phyloP scores from a whole-genome alignment of 1,140 invertebrate genomes.

The Holcopasites calliopsidis region DNA sequence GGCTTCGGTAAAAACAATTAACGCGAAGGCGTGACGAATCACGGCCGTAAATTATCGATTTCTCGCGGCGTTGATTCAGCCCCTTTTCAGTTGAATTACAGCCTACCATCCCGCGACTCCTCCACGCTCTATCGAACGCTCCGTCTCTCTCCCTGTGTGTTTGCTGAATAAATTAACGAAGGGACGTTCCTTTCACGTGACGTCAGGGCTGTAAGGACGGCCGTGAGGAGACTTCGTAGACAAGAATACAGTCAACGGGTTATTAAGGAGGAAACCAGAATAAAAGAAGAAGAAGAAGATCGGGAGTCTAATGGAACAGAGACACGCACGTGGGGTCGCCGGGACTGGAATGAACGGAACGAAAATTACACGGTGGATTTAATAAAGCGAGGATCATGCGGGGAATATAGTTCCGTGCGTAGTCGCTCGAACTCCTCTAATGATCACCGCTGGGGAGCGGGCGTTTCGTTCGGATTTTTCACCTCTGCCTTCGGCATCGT shows the following conservation, averaged over 20 bases:
- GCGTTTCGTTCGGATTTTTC: slow-evolving; percentile 54
- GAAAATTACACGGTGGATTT: slow-evolving; percentile 64
- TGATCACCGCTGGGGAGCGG: slow-evolving; percentile 36
- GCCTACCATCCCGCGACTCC: background rate
- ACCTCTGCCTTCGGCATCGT: slow-evolving; percentile 21
- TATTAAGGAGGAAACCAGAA: slow-evolving; percentile 10
- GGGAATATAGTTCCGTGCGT: slow-evolving; percentile 59
- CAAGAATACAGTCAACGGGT: background rate
- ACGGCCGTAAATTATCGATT: slow-evolving; percentile 36
- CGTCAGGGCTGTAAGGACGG: no score
- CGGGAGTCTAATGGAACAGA: slow-evolving; percentile 42
- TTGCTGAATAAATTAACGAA: slow-evolving; percentile 25
- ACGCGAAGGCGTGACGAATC: slow-evolving; percentile 28
- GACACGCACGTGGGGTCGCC: slow-evolving; percentile 38
- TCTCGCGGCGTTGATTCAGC: slow-evolving; percentile 11
- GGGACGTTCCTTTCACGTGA: background rate
- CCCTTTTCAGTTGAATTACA: slow-evolving; percentile 20
- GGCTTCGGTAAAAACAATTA: slow-evolving; percentile 26
- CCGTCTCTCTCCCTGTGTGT: background rate
- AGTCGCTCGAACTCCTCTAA: slow-evolving; percentile 53
- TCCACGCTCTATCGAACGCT: background rate
- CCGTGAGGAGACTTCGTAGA: background rate
- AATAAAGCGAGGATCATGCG: slow-evolving; percentile 62
- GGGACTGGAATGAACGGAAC: slow-evolving; percentile 55
- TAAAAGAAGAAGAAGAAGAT: slow-evolving; percentile 15